These are phyloP conservation scores for Nysson spinosus DNA, from an alignment of 2,888 invertebrate genomes.

Conservation along the genomic window DNA sequence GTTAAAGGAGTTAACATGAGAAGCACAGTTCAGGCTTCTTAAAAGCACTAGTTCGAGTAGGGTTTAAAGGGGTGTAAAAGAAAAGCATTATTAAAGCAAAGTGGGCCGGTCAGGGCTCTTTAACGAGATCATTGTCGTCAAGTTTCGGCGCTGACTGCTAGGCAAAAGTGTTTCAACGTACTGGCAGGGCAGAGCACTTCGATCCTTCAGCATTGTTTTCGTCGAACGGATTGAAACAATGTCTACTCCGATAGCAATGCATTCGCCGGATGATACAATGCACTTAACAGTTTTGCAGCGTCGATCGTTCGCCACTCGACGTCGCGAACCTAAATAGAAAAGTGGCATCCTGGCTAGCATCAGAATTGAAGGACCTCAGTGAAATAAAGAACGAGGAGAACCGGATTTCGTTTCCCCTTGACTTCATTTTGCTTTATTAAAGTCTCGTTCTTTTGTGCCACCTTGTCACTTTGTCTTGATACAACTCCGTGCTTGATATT, in stretches of 20 bases:
- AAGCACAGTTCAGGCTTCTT: background rate
- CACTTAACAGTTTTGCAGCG: constrained; percentile 40
- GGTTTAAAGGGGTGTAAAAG: constrained; percentile 25
- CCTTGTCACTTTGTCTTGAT: constrained; percentile 50
- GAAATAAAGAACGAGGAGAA: background rate
- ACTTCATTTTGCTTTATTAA: constrained; percentile 53
- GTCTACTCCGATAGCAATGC: constrained; percentile 35
- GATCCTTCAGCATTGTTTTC: constrained; percentile 44
- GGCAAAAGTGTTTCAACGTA: constrained; percentile 52
- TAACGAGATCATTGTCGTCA: constrained; percentile 51
- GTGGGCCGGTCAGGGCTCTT: constrained; percentile 50
- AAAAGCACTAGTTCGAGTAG: constrained; percentile 23
- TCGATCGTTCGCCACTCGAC: constrained; percentile 19
- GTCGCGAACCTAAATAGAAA: constrained; percentile 41
- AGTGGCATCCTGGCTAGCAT: constrained; percentile 42
- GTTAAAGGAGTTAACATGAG: constrained; percentile 31
- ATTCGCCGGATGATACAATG: constrained; percentile 47
- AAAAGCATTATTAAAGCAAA: constrained; percentile 44
- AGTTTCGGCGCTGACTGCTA: constrained; percentile 29
- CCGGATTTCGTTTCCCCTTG: constrained; percentile 60
- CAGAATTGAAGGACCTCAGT: constrained; percentile 3
- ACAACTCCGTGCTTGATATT: constrained; percentile 24
- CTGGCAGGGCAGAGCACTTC: constrained; percentile 38
- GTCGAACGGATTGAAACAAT: constrained; percentile 53
- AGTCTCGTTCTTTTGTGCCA: constrained; percentile 59